These are phyloP conservation scores for Macroramphosus scolopax DNA, from an alignment of 2,797 vertebrate species.

Conservation along the genomic window DNA sequence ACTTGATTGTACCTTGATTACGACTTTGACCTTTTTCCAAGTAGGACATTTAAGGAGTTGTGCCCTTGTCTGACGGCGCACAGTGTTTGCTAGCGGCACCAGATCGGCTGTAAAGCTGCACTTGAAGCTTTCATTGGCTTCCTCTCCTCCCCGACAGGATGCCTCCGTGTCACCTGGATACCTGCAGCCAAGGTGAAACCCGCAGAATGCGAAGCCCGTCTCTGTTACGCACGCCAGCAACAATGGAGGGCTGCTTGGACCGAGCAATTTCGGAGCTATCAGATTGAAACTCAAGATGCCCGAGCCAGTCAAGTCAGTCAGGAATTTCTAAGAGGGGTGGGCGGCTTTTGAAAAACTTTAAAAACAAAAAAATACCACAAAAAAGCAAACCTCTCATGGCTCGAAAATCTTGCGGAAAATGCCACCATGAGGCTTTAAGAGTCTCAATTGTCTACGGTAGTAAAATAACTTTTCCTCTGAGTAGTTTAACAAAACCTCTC, in stretches of 20 bases:
- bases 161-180: constrained; percentile 46
- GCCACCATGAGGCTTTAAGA: constrained; percentile 41
- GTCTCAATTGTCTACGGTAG: constrained; percentile 61
- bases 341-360: constrained; percentile 59
- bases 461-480: no score
- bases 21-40: no score
- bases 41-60: no score
- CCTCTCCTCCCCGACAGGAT: no score
- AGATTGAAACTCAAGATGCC: constrained; percentile 76
- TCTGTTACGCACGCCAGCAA: no score
- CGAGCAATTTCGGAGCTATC: constrained; percentile 72
- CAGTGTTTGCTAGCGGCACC: constrained; percentile 18
- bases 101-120: constrained; percentile 21
- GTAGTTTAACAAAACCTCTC: no score
- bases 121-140: constrained; percentile 46
- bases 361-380: no score
- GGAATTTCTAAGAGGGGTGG: constrained; percentile 61
- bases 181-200: constrained; percentile 48
- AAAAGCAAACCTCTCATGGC: constrained; percentile 41
- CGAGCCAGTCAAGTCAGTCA: constrained; percentile 65
- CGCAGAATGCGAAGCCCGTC: constrained; percentile 50
- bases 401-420: constrained; percentile 46
- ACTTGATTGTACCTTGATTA: constrained; percentile 22
- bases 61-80: no score
- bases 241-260: constrained; percentile 49